Evolutionary conservation across 2,113 vertebrate species (phyloP).

Genomic region (Nothoprocta perdicaria): DNA sequence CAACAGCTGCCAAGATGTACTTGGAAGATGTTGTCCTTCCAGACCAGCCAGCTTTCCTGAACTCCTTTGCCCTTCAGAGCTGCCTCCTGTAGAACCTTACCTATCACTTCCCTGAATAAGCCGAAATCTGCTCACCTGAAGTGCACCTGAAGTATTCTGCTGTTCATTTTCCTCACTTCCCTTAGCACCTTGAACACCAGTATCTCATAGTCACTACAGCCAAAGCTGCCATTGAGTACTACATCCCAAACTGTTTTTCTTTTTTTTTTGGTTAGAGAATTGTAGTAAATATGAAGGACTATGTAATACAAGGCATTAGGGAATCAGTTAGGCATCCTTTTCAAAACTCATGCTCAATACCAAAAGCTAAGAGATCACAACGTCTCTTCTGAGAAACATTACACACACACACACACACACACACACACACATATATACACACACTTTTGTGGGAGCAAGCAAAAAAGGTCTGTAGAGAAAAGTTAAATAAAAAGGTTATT

Average conservation of each 20-base stretch:
- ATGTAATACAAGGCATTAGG: neutral
- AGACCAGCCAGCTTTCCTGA: too few species aligned
- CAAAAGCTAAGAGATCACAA: neutral
- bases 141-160: neutral
- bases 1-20: too few species aligned
- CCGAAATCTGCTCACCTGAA: neutral
- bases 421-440: too few species aligned
- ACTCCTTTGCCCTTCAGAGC: too few species aligned
- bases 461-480: neutral
- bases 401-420: too few species aligned
- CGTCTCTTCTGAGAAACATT: neutral
- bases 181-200: neutral
- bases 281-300: neutral
- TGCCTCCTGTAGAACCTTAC: too few species aligned
- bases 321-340: constrained; percentile 38
- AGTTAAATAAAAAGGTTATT: neutral
- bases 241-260: neutral
- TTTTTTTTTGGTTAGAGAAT: neutral
- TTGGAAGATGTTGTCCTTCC: too few species aligned
- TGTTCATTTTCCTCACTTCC: neutral
- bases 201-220: neutral
- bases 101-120: too few species aligned
- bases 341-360: neutral
- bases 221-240: neutral
- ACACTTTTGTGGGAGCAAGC: neutral